phyloP scores from a whole-genome alignment of 1,140 invertebrate genomes.

The Amyelois transitella region DNA sequence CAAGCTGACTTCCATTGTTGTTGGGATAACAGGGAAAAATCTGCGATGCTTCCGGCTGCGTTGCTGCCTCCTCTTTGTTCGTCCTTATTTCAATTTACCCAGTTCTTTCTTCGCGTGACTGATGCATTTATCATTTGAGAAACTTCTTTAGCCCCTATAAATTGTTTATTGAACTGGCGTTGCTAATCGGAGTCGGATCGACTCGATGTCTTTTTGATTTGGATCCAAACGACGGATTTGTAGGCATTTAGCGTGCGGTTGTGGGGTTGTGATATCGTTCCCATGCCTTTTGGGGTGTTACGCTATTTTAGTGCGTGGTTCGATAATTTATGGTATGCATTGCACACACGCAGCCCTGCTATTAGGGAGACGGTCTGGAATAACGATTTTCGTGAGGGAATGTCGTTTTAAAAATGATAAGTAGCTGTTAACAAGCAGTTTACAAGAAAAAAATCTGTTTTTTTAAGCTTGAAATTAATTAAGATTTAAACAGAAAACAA shows the following conservation, averaged over 20 bases:
- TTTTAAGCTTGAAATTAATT: no score
- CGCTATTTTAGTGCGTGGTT: constrained; percentile 65
- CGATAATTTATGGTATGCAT: constrained; percentile 64
- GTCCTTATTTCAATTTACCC: constrained; percentile 52
- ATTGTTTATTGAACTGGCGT: constrained; percentile 57
- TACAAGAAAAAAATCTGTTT: no score
- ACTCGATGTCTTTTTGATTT: constrained; percentile 65
- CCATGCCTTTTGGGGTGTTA: constrained; percentile 64
- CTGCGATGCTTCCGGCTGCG: constrained; percentile 45
- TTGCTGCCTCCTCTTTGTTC: constrained; percentile 43
- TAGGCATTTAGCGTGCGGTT: constrained; percentile 46
- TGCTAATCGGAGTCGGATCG: constrained; percentile 43
- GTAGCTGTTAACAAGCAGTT: constrained; percentile 11
- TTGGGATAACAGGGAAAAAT: constrained; percentile 61
- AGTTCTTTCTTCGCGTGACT: constrained; percentile 52
- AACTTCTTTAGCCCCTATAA: constrained; percentile 45
- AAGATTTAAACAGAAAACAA: no score
- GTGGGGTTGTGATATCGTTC: constrained; percentile 46
- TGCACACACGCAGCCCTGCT: constrained; percentile 43
- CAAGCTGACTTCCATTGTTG: constrained; percentile 52
- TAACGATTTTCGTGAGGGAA: constrained; percentile 59
- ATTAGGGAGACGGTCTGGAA: constrained; percentile 55
- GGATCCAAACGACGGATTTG: constrained; percentile 47
- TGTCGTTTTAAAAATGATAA: constrained; percentile 50
- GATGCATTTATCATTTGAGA: constrained; percentile 56